Evolutionary conservation across 2,888 invertebrate genomes (phyloP).

Genomic region (Pseudococcus longispinus): DNA sequence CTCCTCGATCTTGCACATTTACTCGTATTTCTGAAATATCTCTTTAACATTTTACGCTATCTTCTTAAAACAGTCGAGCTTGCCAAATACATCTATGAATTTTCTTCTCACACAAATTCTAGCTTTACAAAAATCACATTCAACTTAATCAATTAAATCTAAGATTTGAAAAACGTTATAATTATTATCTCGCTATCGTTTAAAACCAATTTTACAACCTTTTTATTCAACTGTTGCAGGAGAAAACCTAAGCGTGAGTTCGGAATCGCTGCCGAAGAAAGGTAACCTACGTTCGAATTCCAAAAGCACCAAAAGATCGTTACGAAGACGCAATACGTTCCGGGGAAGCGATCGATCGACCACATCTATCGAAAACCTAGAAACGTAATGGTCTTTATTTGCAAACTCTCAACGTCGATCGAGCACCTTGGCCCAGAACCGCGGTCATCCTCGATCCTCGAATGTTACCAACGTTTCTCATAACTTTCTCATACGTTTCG

Average conservation of each 20-base stretch:
- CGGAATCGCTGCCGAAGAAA: conserved; percentile 49
- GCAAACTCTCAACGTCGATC: neutral
- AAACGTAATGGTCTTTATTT: neutral
- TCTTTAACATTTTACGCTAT: neutral
- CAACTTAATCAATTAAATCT: neutral
- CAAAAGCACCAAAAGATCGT: conserved; percentile 51
- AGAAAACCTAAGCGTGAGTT: conserved; percentile 49
- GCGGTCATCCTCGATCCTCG: neutral
- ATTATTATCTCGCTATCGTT: neutral
- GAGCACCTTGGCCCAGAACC: no score
- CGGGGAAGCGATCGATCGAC: conserved; percentile 48
- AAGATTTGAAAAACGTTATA: neutral
- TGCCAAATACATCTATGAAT: neutral
- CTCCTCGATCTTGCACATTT: no score
- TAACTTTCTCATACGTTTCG: neutral
- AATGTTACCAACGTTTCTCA: neutral
- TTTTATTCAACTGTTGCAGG: neutral
- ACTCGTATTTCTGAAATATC: no score
- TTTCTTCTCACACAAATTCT: neutral
- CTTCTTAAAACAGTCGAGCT: neutral
- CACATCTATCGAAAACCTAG: conserved; percentile 29
- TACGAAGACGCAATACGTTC: conserved; percentile 49
- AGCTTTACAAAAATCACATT: neutral
- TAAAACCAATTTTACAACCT: neutral
- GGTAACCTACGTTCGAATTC: conserved; percentile 48